Base-by-base conservation (phyloP, 1,140 invertebrate genomes). In the Conopomorpha cramerella region DNA sequence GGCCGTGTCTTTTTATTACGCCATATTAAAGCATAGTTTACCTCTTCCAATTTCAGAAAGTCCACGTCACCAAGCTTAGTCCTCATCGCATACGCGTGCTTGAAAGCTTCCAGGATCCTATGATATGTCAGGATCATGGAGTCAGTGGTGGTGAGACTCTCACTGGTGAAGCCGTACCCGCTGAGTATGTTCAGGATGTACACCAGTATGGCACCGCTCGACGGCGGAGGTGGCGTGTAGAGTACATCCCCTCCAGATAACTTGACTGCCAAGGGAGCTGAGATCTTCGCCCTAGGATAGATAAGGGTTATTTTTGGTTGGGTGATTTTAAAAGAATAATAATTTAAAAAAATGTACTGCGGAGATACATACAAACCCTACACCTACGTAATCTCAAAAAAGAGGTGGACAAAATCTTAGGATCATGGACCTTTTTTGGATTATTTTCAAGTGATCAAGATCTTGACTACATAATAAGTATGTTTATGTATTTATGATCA, bases 71-170 rank as follows among this genome's bases (percentile, higher is more conserved):
- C 95, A n/a, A 99, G 60, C 50, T 88, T 80, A 3, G 87, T 88
- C 39, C 95, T 81, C 32, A 84, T 82, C 0, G 93, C 94, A 59
- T 90, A 98, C 0, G 91, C 92, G 70, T 91, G 94, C 65, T 99
- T 99, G 45, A 94, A 89, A 0, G 93, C 84, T 68, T 99, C 96
- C 10, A 89, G 80, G 16, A 97, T 90, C 40, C 91, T 83, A 57
- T 97, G 94, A 63, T 91, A 89, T 1, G 90, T 93, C 0, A 82
- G 62, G 1, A 87, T 79, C 8, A 80, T 84, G 23, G 77, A 62
- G 3, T 83, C 76, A 0, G 77, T 68, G 32, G 74, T 67, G 25
- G 78, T 59, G 31, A 86, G 78, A 55, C 74, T 84, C 0, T 78
- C 55, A 1, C 65, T 38, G 1, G 73, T 84, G 28, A 91, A 83